Evolutionary conservation across 2,888 invertebrate genomes (phyloP).

Genomic region (Corbicula japonica): DNA sequence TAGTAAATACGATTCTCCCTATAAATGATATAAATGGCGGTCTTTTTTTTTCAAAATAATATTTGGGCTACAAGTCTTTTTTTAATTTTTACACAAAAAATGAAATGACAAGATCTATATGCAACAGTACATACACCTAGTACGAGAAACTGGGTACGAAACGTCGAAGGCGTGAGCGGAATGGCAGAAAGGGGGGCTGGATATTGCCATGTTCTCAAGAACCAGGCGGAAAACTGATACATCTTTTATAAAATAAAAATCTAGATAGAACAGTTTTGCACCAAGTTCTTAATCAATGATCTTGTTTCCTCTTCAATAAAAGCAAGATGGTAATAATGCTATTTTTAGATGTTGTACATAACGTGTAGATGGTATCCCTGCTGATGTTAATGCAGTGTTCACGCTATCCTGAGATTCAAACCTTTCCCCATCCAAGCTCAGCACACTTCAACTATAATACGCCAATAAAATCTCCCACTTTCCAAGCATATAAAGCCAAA

Average conservation of each 20-base stretch:
- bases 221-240: too few relatives aligned
- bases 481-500: conserved; percentile 40
- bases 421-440: conserved; percentile 43
- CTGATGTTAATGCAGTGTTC: too few relatives aligned
- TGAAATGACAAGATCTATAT: conserved; percentile 24
- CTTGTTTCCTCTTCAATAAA: too few relatives aligned
- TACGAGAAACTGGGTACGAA: conserved; percentile 13
- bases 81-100: conserved; percentile 51
- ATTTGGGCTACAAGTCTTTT: conserved; percentile 66
- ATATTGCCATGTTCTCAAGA: conserved; percentile 73
- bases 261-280: too few relatives aligned
- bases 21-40: conserved; percentile 48
- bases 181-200: conserved; percentile 61
- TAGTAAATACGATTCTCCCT: conserved; percentile 56
- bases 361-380: conserved; percentile 44
- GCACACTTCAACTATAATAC: conserved; percentile 29
- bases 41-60: conserved; percentile 38
- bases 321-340: conserved; percentile 19
- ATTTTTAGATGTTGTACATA: conserved; percentile 24
- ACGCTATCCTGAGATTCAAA: too few relatives aligned
- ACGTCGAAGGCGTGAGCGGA: conserved; percentile 35
- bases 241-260: too few relatives aligned
- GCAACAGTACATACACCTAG: conserved; percentile 28
- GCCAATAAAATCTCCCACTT: conserved; percentile 20
- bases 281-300: too few relatives aligned